Conservation (phyloP, 1,140 invertebrate genomes). For the Nebria ingens region DNA sequence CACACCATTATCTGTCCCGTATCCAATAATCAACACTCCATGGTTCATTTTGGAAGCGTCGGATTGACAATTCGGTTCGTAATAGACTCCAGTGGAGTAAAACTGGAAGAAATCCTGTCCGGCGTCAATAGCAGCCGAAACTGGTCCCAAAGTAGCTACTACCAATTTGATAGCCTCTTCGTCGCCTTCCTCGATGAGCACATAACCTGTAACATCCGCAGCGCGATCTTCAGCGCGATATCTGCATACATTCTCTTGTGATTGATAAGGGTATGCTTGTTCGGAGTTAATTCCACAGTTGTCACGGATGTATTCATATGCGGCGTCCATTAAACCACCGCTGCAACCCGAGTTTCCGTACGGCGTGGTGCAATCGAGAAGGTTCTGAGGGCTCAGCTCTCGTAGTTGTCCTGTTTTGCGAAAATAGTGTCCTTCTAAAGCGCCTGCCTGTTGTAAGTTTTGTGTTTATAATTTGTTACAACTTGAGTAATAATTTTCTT, state of each 20-base stretch:
- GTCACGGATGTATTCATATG: conserved; percentile 50
- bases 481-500: conserved; percentile 19
- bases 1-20: conserved; percentile 50
- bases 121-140: conserved; percentile 66
- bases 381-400: conserved; percentile 56
- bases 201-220: conserved; percentile 1
- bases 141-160: conserved; percentile 62
- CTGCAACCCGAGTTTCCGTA: conserved; percentile 54
- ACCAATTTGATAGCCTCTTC: conserved; percentile 56
- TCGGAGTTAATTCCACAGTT: conserved; percentile 58
- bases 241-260: conserved; percentile 19
- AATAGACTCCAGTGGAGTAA: conserved; percentile 54
- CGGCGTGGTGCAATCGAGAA: conserved; percentile 50
- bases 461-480: neutral
- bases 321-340: conserved; percentile 51
- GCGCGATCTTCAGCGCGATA: conserved; percentile 11
- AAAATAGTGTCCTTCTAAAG: conserved; percentile 62
- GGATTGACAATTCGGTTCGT: conserved; percentile 46
- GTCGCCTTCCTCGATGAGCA: conserved; percentile 28
- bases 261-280: conserved; percentile 46
- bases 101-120: conserved; percentile 60
- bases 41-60: conserved; percentile 50
- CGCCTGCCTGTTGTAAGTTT: conserved; percentile 36
- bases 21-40: conserved; percentile 73
- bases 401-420: conserved; percentile 44